Base-by-base conservation (phyloP, 2,113 vertebrate genomes). In the Protobothrops flavoviridis region DNA sequence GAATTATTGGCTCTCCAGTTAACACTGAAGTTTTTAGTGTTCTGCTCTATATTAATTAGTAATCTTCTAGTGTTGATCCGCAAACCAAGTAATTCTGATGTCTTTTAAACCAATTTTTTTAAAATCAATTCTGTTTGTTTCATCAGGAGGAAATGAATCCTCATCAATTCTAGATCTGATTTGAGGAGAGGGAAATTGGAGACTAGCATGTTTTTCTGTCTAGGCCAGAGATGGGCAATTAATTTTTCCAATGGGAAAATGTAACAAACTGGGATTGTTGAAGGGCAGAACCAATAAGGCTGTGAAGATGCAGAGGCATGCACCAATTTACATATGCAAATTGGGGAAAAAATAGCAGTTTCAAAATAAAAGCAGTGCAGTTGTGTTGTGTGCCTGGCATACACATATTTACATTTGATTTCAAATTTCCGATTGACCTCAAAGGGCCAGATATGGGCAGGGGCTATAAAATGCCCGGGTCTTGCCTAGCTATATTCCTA, bases 1-100 rank as follows among this genome's bases (percentile, higher is more conserved):
- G 9, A 2, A 0, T 87, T 33, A 91, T n/a, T 55, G 45, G 7
- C 10, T 45, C 10, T 0, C 5, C 0, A 33, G 56, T 52, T 0
- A 0, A 55, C 64, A 17, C 13, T 48, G 24, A 56, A 29, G 2
- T 56, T 56, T 50, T 39, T 57, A 21, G 26, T 43, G 33, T 45
- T 17, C 29, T 45, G 33, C 74, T 56, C 12, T 39, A 24, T 74
- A 5, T 57, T 12, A 39, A 9, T 15, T 87, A 13, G 45, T 43
- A 4, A 8, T n/a, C 86, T 43, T 26, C 23, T n/a, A n/a, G 61
- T 4, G 24, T 26, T 64, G 56, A 21, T 20, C 8, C 3, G 9
- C 56, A 50, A 15, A 81, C 13, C 85, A 85, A 55, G 43, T 8
- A 69, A 61, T 48, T 5, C 61, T 29, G 33, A 17, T 39, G 69